Conservation (phyloP, 2,113 vertebrate genomes). For the Misgurnus anguillicaudatus region DNA sequence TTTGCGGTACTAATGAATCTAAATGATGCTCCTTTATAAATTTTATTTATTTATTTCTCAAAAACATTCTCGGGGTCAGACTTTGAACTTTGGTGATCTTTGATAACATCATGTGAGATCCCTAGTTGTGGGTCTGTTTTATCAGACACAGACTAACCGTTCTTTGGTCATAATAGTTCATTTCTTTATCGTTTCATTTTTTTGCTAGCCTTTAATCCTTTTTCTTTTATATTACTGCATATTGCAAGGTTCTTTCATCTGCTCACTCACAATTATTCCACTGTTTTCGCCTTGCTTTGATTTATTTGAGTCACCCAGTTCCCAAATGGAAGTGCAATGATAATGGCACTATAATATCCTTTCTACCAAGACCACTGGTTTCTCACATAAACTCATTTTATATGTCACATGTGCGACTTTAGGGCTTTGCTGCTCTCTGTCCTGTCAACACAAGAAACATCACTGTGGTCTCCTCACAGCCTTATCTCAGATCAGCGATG, state of each 20-base stretch:
- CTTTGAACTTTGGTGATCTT: background rate
- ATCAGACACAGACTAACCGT: background rate
- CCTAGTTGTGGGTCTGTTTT: constrained; percentile 14
- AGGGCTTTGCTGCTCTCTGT: constrained; percentile 1
- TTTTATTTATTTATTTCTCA: background rate
- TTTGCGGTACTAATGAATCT: constrained; percentile 16
- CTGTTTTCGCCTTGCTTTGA: constrained; percentile 21
- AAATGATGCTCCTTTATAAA: constrained; percentile 27
- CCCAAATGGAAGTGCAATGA: constrained; percentile 33
- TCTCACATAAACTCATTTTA: constrained; percentile 35
- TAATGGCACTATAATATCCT: constrained; percentile 26
- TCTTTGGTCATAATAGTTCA: constrained; percentile 27
- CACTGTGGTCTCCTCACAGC: background rate
- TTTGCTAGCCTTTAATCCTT: constrained; percentile 37
- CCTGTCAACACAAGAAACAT: constrained; percentile 22
- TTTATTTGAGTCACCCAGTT: constrained; percentile 30
- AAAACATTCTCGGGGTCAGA: background rate
- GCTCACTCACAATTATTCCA: constrained; percentile 23
- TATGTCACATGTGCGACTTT: constrained; percentile 32
- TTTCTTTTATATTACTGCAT: constrained; percentile 44
- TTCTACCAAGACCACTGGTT: constrained; percentile 11
- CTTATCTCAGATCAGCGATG: constrained; percentile 42
- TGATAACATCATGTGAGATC: background rate
- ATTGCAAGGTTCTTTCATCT: constrained; percentile 49
- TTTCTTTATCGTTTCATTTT: constrained; percentile 26